Evolutionary conservation across 2,888 invertebrate genomes (phyloP), one percentile per base, ranked within the genome.

Genomic region (Leptinotarsa juncta): DNA sequence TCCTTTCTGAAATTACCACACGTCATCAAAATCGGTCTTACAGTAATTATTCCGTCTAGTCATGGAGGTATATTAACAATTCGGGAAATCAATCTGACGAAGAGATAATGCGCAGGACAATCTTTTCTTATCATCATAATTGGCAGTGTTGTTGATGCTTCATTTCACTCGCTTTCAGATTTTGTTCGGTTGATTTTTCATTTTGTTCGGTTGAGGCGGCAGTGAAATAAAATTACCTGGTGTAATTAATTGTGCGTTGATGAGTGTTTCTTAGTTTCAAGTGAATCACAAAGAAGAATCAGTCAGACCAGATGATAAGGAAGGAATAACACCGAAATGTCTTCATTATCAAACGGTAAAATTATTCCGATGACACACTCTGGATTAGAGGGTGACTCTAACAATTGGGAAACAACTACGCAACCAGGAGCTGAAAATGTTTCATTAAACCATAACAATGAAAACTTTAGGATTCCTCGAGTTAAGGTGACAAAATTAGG

Each of bases 31-130:
- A 20, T 15, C 7, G 1, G 0, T 57, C n/a, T 1, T 53, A 53
- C 12, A 57, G 14, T 57, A 18, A 57, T 57, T 57, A 20, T 20
- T 42, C 16, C n/a, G 62, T 42, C 42, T 4, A 62, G 62, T 42
- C 62, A n/a, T n/a, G 32, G n/a, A 62, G 10, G n/a, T 42, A 62
- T 1, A 32, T 32, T 7, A 32, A 32, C 32, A 32, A 32, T 32
- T 32, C 16, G n/a, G 42, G 62, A 62, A 62, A 32, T 42, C 10
- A 26, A 32, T 32, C 32, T 62, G 18, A 42, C n/a, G 42, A 62
- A 62, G n/a, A 62, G n/a, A 62, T 7, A 62, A 42, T 62, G 62
- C 62, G 62, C 26, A 42, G n/a, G 42, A 62, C 62, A 62, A 10
- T 42, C 51, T 14, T 15, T 32, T 32, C 62, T 15, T 62, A 32